phyloP scores from a whole-genome alignment of 1,140 invertebrate species.

The Cydia amplana region DNA sequence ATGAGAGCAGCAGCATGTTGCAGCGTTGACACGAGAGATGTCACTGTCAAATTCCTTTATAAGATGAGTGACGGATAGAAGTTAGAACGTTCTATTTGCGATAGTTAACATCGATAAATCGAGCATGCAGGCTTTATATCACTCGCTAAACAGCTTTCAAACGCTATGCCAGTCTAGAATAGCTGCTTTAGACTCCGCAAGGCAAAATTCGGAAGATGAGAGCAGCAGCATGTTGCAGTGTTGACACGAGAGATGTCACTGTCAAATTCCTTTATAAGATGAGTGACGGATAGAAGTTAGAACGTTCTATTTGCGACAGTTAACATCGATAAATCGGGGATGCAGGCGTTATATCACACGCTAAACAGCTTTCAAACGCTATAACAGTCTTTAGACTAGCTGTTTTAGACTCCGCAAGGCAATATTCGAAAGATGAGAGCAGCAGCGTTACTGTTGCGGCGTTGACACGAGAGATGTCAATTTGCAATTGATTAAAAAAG shows the following conservation, averaged over 20 bases:
- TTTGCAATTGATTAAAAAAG: too few species aligned
- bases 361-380: constrained; percentile 22
- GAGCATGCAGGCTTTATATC: constrained; percentile 21
- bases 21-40: background rate
- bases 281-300: too few species aligned
- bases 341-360: constrained; percentile 37
- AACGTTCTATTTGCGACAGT: too few species aligned
- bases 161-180: too few species aligned
- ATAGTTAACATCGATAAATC: background rate
- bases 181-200: too few species aligned
- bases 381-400: constrained; percentile 14
- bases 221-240: background rate
- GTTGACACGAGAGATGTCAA: background rate
- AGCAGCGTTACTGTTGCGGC: background rate
- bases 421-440: background rate
- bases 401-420: constrained; percentile 19
- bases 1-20: background rate
- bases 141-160: constrained; percentile 20
- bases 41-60: too few species aligned
- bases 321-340: too few species aligned
- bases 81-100: too few species aligned
- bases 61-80: too few species aligned
- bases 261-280: too few species aligned
- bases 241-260: background rate
- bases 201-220: too few species aligned